These are phyloP conservation scores for Drosophila tropicalis DNA, from an alignment of 1,140 invertebrate genomes.

Conservation along the genomic window DNA sequence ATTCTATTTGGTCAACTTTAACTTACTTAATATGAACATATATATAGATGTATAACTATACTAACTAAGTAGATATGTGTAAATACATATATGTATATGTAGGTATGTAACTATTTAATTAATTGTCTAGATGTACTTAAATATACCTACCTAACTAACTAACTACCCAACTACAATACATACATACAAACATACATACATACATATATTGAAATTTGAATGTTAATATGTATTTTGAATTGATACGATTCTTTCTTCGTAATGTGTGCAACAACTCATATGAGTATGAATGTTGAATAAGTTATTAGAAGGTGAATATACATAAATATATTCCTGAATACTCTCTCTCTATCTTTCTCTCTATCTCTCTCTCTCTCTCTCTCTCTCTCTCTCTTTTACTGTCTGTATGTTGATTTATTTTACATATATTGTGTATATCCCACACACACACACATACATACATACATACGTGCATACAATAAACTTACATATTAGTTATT, in stretches of 20 bases:
- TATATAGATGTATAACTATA: background rate
- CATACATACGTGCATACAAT: background rate
- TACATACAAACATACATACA: background rate
- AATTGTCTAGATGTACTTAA: background rate
- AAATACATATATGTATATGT: background rate
- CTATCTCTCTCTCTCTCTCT: no score
- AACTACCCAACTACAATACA: no score
- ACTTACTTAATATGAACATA: background rate
- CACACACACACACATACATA: no score
- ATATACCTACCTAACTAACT: no score
- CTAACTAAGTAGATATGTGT: no score
- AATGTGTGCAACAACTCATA: background rate
- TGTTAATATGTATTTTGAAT: background rate
- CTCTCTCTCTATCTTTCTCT: background rate
- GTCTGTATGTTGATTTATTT: background rate
- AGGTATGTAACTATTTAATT: background rate
- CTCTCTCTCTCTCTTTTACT: no score
- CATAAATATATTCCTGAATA: background rate
- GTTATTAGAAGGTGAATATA: constrained; percentile 27
- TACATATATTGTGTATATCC: background rate
- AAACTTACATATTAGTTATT: background rate
- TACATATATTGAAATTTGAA: background rate
- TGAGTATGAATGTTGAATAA: background rate
- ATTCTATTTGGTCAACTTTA: background rate
- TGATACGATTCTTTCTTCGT: no score